These are phyloP conservation scores for Julus scanicus DNA, from an alignment of 2,888 invertebrate genomes.

Conservation along the genomic window DNA sequence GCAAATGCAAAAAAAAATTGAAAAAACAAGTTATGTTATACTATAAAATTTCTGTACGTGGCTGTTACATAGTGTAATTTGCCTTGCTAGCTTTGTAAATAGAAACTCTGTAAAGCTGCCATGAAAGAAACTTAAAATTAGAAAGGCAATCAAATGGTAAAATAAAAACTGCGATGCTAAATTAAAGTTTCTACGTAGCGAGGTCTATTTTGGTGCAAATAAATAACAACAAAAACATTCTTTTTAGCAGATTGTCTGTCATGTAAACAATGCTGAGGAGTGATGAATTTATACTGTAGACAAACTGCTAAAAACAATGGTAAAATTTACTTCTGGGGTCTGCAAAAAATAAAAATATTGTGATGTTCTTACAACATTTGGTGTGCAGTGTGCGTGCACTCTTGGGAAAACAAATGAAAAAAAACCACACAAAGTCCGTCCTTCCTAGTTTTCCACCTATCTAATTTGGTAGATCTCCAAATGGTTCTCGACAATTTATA, in stretches of 20 bases:
- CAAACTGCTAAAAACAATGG: not conserved
- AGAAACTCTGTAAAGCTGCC: not conserved
- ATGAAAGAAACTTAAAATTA: not conserved
- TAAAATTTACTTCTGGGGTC: conserved; percentile 23
- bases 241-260: not conserved
- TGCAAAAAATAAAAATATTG: not conserved
- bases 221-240: not conserved
- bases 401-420: conserved; percentile 14
- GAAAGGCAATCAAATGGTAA: not conserved
- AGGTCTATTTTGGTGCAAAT: not conserved
- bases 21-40: no score
- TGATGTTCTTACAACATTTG: conserved; percentile 30
- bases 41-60: no score
- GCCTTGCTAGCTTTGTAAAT: not conserved
- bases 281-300: not conserved
- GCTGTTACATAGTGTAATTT: not conserved
- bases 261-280: not conserved
- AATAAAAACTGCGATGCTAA: not conserved
- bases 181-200: not conserved
- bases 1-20: no score
- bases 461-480: conserved; percentile 42
- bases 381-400: conserved; percentile 28
- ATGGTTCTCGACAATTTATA: conserved; percentile 20
- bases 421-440: not conserved
- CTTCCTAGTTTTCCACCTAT: conserved; percentile 17